Evolutionary conservation across 2,888 invertebrate species (phyloP), one percentile per base, ranked within the genome.

Genomic region (Trichogramma evanescens): DNA sequence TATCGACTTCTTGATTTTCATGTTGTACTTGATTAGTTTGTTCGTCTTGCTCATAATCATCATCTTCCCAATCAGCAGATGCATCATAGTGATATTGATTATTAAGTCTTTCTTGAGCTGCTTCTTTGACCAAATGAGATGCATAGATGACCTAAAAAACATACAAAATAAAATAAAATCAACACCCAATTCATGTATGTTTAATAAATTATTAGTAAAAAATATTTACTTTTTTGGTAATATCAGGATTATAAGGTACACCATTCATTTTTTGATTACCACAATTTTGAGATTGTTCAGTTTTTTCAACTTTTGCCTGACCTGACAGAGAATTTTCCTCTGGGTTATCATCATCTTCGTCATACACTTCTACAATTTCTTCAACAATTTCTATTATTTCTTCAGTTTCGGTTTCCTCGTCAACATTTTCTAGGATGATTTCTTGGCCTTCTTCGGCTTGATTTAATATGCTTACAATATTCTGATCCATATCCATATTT

Each of bases 61-160:
- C 77, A 26, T 76, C 76, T 54, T 75, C 73, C 77, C 77, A 77
- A 61, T 78, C 77, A 52, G 76, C 75, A 5, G 73, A 72, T 1
- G 72, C 72, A 58, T 77, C 74, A 42, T 78, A 78, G 0, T 68
- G 63, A 50, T 74, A 54, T 57, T 70, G 70, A 41, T 70, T 70
- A 45, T 58, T 62, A 49, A 42, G 63, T 49, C 42, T 63, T 50
- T 66, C 67, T 10, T 59, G 57, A 8, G 38, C 42, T 4, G 43
- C 45, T 43, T 57, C 50, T 53, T 50, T 62, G 41, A 48, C 41
- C 48, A 26, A 38, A 40, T 65, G 64, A 41, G 52, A 10, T 9
- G 53, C 10, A 1, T 58, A 9, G 40, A 44, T 6, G 6, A 26
- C 44, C 40, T 10, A 10, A 26, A 26, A 26, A 26, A 26, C 26